These are phyloP conservation scores for Cryptus armator DNA, from an alignment of 2,888 invertebrate genomes.

Conservation along the genomic window DNA sequence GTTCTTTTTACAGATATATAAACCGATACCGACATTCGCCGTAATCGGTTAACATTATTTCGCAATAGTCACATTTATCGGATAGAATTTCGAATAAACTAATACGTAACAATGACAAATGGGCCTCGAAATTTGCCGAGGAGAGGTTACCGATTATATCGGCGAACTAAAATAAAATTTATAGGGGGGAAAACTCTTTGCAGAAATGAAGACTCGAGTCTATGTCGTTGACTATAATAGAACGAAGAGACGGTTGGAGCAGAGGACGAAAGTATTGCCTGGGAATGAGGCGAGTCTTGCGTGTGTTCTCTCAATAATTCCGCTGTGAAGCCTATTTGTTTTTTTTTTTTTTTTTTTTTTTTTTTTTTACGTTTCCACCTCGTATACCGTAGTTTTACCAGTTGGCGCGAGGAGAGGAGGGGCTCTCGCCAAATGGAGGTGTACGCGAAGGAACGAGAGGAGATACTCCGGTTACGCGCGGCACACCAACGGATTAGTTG, in stretches of 20 bases:
- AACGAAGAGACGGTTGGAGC: too few relatives aligned
- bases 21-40: too few relatives aligned
- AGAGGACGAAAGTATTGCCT: neutral
- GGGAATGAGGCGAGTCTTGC: neutral
- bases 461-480: slow-evolving; percentile 38
- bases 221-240: too few relatives aligned
- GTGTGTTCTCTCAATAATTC: slow-evolving; percentile 70
- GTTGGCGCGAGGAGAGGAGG: neutral
- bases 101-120: too few relatives aligned
- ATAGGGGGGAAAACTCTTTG: too few relatives aligned
- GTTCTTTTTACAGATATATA: slow-evolving; percentile 60
- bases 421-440: neutral
- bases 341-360: neutral
- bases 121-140: too few relatives aligned
- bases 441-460: neutral
- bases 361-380: neutral
- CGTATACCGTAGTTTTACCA: neutral
- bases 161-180: too few relatives aligned
- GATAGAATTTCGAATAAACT: too few relatives aligned
- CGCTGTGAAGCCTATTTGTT: slow-evolving; percentile 50
- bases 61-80: slow-evolving; percentile 9
- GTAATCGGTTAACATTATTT: neutral
- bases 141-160: too few relatives aligned
- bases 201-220: too few relatives aligned
- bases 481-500: slow-evolving; percentile 72